Evolutionary conservation across 2,113 vertebrate species (phyloP), one percentile per base, ranked within the genome.

Genomic region (Plotosus lineatus): DNA sequence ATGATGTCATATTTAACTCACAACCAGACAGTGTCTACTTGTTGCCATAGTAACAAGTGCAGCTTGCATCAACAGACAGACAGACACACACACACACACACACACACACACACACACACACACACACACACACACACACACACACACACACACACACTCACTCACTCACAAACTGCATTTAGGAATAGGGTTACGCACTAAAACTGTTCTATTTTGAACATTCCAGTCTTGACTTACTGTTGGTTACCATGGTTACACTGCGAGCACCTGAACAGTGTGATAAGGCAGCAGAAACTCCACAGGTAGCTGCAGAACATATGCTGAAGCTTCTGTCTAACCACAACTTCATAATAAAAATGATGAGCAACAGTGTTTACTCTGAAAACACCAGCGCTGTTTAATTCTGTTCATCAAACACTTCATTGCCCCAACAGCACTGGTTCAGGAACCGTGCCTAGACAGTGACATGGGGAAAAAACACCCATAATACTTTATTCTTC

Each of bases 11-110:
- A 26, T 77, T 78, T 63, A 48, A 63, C 69, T 56, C 61, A 74
- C 46, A 82, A 75, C 80, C 77, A 80, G 61, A 76, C 63, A 66
- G 80, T 81, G 82, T 53, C 82, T 80, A 80, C 77, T 80, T 82
- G 85, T 84, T 86, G 80, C 82, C 76, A 84, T 86, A 73, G 85
- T 68, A 78, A 80, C 79, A 66, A 65, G 80, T 36, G 42, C 72
- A 38, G 31, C 40, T 28, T 73, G 79, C 77, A 80, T 86, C 79
- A 86, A 80, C 82, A 84, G 79, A 82, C 79, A 79, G 75, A 23
- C 51, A 55, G 51, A 55, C 51, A 1, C 2, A 10, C 9, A 56
- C 23, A 56, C 11, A 58, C 3, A 58, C 55, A 58, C 28, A 36
- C 60, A 63, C 15, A 63, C 60, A 63, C 6, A 60, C 58, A 60